Evolutionary conservation across 2,113 vertebrate genomes (phyloP), one percentile per base, ranked within the genome.

Genomic region (Equus przewalskii): DNA sequence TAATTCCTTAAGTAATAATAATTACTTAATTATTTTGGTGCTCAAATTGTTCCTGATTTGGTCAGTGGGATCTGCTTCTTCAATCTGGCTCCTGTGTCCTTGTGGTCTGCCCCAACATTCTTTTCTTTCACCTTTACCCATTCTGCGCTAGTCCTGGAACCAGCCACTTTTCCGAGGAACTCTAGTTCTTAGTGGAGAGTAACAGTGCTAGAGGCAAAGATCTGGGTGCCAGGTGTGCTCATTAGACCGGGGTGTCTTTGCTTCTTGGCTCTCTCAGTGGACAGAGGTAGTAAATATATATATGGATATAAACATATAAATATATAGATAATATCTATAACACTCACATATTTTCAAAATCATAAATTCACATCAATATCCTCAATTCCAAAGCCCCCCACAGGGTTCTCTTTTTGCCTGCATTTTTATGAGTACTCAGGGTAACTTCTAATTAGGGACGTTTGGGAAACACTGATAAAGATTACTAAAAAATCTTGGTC

Each of bases 21-120:
- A 81, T 76, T 89, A 76, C 62, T 67, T 82, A 89, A 46, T 30
- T 51, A 73, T 70, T 89, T 93, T 89, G 51, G 75, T 33, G 44
- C 7, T 81, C 58, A 78, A 56, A 85, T 28, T 72, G 44, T 81
- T 76, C 56, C 46, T 87, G 86, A 58, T 78, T 26, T 76, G 41
- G 85, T 16, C 81, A 93, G 36, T 70, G 41, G 56, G 60, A 94
- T 69, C 22, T 56, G 62, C 28, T 92, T 88, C 76, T 65, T 83
- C 44, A 70, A 83, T 62, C n/a, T 70, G 28, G 56, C n/a, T 69
- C 49, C 54, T 72, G 10, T 44, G 70, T 64, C 41, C 69, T 33
- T 69, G 60, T 28, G n/a, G 81, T 18, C 44, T 64, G 18, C 51
- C 18, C 44, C 54, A 65, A 13, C 9, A 36, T 83, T 64, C 54